Evolutionary conservation across 2,797 vertebrate species (phyloP).

Genomic region (Lagorchestes hirsutus): DNA sequence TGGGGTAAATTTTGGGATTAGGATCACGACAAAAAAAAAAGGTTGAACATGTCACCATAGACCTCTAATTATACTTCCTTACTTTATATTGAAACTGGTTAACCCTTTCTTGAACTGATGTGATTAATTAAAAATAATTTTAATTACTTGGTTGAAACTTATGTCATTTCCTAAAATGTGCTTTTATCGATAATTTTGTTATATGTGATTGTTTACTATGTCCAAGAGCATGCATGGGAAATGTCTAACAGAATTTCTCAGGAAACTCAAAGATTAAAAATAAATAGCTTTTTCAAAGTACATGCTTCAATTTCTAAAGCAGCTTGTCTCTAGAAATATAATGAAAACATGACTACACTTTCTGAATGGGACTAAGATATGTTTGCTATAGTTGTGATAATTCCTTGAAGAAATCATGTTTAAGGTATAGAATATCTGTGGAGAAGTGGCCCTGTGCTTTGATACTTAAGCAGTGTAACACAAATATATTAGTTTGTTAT

Average conservation of each 20-base stretch:
- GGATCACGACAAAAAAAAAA: neutral
- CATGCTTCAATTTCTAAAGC: neutral
- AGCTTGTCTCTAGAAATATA: neutral
- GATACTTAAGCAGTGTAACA: conserved; percentile 20
- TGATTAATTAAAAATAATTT: conserved; percentile 23
- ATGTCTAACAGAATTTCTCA: neutral
- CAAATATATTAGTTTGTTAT: neutral
- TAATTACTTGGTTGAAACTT: conserved; percentile 24
- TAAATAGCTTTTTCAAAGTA: neutral
- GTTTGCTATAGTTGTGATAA: neutral
- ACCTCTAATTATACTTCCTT: neutral
- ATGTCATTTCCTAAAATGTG: neutral
- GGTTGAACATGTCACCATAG: neutral
- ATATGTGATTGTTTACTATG: conserved; percentile 18
- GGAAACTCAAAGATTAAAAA: conserved; percentile 20
- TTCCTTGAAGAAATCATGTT: conserved; percentile 1
- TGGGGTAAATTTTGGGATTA: neutral
- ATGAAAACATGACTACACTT: neutral
- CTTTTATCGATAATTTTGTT: neutral
- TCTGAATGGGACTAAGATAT: neutral
- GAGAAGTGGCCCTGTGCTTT: conserved; percentile 21
- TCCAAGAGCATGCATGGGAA: conserved; percentile 6
- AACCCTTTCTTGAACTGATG: conserved; percentile 5
- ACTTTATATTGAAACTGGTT: neutral
- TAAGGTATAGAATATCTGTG: neutral